Evolutionary conservation across 2,888 invertebrate genomes (phyloP), one percentile per base, ranked within the genome.

Genomic region (Eulithis prunata): DNA sequence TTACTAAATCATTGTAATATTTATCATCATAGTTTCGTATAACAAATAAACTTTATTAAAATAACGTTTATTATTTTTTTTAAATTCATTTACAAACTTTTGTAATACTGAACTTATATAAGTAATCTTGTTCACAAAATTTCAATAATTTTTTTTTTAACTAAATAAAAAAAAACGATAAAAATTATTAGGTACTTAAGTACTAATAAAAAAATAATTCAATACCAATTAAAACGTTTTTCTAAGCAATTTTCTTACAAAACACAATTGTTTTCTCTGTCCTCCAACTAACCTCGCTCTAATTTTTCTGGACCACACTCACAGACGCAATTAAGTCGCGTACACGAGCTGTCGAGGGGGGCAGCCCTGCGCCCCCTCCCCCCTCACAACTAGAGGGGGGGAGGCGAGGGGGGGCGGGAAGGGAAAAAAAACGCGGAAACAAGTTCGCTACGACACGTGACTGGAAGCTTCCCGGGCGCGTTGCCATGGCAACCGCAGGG

Each of bases 321-420:
- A 92, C 93, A 92, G 92, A 89, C 92, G 91, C 92, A 92, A 92
- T 93, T 92, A 93, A 93, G 93, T 89, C 88, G 84, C 90, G 89
- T 89, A 90, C 90, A 90, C 90, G 89, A 87, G 89, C 84, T 82
- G 81, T 82, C 75, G 84, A 83, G 86, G 84, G 83, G 69, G 74
- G 78, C 76, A 75, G 77, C 79, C 78, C 77, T 32, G 64, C 70
- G 54, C 62, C 69, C 68, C 62, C 32, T 11, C 52, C 63, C n/a
- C n/a, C n/a, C n/a, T n/a, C n/a, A n/a, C n/a, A n/a, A n/a, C n/a
- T n/a, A n/a, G n/a, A n/a, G n/a, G 62, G 60, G 21, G 65, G 58
- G 52, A 8, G 56, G 32, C 69, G 68, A 58, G 76, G 81, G 80
- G 77, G 82, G 86, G 61, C 68, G 69, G 66, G 57, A 76, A 81